Evolutionary conservation across 2,797 vertebrate genomes (phyloP), one percentile per base, ranked within the genome.

Genomic region (Crypturellus tataupa): DNA sequence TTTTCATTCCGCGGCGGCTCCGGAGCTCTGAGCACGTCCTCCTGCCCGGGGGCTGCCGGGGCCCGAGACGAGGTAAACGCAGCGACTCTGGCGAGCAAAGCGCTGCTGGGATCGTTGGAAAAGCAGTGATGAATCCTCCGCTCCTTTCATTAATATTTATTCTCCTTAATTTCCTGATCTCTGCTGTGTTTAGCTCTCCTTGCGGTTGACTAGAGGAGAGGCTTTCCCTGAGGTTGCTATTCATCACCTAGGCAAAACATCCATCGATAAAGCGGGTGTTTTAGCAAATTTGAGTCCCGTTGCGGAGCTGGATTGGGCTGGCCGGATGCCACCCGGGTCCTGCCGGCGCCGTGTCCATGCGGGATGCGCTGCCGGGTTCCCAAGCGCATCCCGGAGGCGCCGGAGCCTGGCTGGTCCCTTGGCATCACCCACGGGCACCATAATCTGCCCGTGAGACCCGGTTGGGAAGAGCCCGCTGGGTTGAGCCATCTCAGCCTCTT

Each of bases 141-240:
- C 21, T 90, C 39, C 37, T 83, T 73, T 63, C 89, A 89, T 91
- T 90, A 92, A 92, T 92, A 92, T 89, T 89, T 86, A 91, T 91
- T 94, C 44, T n/a, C 56, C 87, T 88, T 93, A 93, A 93, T 92
- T 94, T 77, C 75, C 47, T 40, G 63, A 0, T 81, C 87, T 93
- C 78, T 84, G 49, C 85, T 56, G 62, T 78, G 62, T 78, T 93
- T 76, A 87, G 84, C 85, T 71, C 77, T 90, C 63, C 93, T 55
- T 82, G 82, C 42, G 70, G 73, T 18, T 33, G 67, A 53, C 53
- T 51, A 20, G 51, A 70, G 37, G 31, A 80, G 70, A 89, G 63
- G 87, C 73, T 94, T 83, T 93, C 3, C 14, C 72, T 83, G 87
- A 95, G 85, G 85, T 47, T 84, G 80, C 82, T 72, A 2, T 93